Percentiles rank a stretch among this genome's conserved stretches.
Evolutionary conservation across 2,888 invertebrate genomes (phyloP).

Genomic region (Scaptomyza parva): DNA sequence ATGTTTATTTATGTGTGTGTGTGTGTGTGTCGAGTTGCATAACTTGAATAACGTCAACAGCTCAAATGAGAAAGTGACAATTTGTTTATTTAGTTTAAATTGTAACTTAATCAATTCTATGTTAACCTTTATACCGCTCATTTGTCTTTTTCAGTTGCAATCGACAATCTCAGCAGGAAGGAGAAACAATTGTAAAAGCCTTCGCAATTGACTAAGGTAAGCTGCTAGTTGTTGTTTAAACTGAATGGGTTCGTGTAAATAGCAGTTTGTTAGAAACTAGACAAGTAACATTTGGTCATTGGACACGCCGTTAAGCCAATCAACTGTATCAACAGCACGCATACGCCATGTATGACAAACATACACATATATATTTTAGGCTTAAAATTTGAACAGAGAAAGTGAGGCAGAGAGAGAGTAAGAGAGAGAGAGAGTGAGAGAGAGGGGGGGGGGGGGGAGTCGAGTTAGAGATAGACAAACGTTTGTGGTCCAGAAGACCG

Average conservation of each 20-base stretch:
- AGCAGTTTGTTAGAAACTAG: slow-evolving; percentile 47
- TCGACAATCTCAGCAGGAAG: slow-evolving; percentile 5
- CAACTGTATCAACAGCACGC: slow-evolving; percentile 74
- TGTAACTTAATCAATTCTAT: slow-evolving; percentile 39
- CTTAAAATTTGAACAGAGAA: slow-evolving; percentile 49
- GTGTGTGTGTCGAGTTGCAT: no score
- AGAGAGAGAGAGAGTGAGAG: slow-evolving; percentile 7
- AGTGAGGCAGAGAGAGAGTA: no score
- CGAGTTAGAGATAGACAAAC: slow-evolving; percentile 28
- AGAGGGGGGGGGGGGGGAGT: slow-evolving; percentile 13
- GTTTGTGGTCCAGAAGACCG: slow-evolving; percentile 18
- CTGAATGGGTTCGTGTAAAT: slow-evolving; percentile 57
- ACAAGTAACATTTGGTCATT: slow-evolving; percentile 71
- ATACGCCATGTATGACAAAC: slow-evolving; percentile 51
- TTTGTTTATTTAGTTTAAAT: slow-evolving; percentile 2
- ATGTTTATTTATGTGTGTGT: neutral
- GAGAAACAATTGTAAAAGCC: slow-evolving; percentile 3
- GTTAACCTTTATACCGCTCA: slow-evolving; percentile 4
- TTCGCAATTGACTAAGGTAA: slow-evolving; percentile 16
- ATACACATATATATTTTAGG: slow-evolving; percentile 55
- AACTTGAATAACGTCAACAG: slow-evolving; percentile 2
- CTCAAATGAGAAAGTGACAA: slow-evolving; percentile 3
- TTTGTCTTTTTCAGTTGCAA: slow-evolving; percentile 11
- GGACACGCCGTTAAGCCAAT: slow-evolving; percentile 72
- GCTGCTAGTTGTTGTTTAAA: slow-evolving; percentile 51